Conservation (phyloP, 2,113 vertebrate genomes). For the Caretta caretta region DNA sequence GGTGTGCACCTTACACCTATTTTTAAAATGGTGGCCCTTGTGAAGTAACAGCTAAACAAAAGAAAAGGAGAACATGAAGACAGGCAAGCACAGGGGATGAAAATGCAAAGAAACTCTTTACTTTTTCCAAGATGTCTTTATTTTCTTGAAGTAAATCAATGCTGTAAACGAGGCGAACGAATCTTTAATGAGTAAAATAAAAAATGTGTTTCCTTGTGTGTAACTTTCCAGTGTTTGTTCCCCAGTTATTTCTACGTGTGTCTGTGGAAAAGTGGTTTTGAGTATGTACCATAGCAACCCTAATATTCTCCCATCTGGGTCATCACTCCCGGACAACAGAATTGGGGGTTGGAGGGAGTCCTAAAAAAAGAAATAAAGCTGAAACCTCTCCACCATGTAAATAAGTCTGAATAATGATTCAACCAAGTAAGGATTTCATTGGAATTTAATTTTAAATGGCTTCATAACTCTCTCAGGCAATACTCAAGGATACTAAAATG, state of each 20-base stretch:
- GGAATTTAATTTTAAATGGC: slow-evolving; percentile 18
- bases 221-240: neutral
- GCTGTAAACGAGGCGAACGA: neutral
- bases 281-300: neutral
- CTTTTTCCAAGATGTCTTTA: neutral
- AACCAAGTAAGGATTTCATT: neutral
- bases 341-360: neutral
- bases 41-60: neutral
- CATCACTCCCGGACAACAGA: neutral
- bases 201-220: neutral
- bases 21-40: neutral
- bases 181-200: slow-evolving; percentile 8
- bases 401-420: slow-evolving; percentile 10
- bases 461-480: neutral
- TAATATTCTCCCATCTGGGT: neutral
- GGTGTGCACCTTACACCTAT: neutral
- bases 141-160: slow-evolving; percentile 10
- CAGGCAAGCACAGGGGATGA: neutral
- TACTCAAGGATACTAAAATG: neutral
- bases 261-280: neutral
- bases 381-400: neutral
- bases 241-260: neutral
- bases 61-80: neutral
- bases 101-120: neutral
- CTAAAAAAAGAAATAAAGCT: slow-evolving; percentile 13